A percentile compares a stretch with the other conserved stretches of the same genome.
Evolutionary conservation across 2,113 vertebrate genomes (phyloP).

Genomic region (Romanogobio albipinnatus): DNA sequence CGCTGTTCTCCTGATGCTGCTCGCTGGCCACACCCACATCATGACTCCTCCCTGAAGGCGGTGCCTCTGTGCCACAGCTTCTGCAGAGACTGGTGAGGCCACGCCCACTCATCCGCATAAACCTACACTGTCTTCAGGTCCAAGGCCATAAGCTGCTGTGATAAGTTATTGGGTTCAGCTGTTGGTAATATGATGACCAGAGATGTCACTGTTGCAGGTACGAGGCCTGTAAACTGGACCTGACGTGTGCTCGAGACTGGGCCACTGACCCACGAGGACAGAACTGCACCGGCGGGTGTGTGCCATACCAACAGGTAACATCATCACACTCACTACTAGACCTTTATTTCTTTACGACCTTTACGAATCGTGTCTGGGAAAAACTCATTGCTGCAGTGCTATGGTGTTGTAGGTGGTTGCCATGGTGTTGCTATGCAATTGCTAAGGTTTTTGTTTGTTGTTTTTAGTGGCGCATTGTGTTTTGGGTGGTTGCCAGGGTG

Average conservation of each 20-base stretch:
- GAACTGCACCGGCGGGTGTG: slow-evolving; percentile 77
- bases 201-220: slow-evolving; percentile 71
- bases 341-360: neutral
- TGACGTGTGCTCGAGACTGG: slow-evolving; percentile 80
- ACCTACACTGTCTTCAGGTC: neutral
- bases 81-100: slow-evolving; percentile 82
- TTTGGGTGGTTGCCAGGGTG: too few relatives aligned
- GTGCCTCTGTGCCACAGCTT: slow-evolving; percentile 83
- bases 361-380: too few relatives aligned
- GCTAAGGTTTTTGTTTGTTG: neutral
- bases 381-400: neutral
- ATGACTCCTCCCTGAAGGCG: slow-evolving; percentile 69
- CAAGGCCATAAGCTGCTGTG: neutral
- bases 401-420: neutral
- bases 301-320: slow-evolving; percentile 80
- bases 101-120: neutral
- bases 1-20: slow-evolving; percentile 79
- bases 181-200: neutral
- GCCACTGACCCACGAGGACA: slow-evolving; percentile 71
- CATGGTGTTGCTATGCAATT: neutral
- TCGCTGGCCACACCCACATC: slow-evolving; percentile 74
- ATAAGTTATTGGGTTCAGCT: neutral
- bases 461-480: neutral
- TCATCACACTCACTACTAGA: neutral
- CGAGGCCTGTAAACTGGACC: slow-evolving; percentile 77